These are phyloP conservation scores for Centroberyx gerrardi DNA, from an alignment of 2,797 vertebrate genomes.

Conservation along the genomic window DNA sequence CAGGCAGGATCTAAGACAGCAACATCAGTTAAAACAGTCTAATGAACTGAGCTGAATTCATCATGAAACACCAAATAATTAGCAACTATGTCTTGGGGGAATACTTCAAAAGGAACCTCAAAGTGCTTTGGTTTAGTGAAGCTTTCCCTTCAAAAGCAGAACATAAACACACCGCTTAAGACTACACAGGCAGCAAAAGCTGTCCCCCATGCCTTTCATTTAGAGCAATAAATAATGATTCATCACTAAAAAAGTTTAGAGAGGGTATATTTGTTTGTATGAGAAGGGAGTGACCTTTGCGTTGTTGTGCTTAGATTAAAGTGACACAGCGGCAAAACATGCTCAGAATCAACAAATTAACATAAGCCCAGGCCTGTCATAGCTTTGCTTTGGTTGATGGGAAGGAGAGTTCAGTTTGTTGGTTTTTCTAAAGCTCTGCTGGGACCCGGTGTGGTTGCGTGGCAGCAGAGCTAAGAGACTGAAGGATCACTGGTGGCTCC, in stretches of 20 bases:
- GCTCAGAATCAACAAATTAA: constrained; percentile 77
- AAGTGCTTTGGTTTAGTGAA: constrained; percentile 83
- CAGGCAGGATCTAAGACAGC: constrained; percentile 80
- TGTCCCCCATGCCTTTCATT: constrained; percentile 83
- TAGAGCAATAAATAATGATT: constrained; percentile 83
- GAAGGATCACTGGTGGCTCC: constrained; percentile 85
- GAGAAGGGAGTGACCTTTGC: constrained; percentile 79
- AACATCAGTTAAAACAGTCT: constrained; percentile 86
- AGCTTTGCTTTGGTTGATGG: constrained; percentile 59
- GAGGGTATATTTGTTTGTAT: constrained; percentile 78
- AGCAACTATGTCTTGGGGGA: constrained; percentile 82
- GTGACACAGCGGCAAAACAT: constrained; percentile 74
- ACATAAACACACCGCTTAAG: constrained; percentile 82
- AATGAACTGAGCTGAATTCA: constrained; percentile 85
- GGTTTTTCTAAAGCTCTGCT: constrained; percentile 62
- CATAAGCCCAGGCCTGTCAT: constrained; percentile 66
- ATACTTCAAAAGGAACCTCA: constrained; percentile 85
- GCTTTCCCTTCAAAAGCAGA: constrained; percentile 82
- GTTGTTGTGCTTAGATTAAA: constrained; percentile 75
- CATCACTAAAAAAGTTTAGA: constrained; percentile 83
- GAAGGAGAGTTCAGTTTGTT: constrained; percentile 63
- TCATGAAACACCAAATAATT: constrained; percentile 86
- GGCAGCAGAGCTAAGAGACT: constrained; percentile 77
- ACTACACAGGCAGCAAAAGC: constrained; percentile 80
- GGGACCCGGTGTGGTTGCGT: constrained; percentile 65